These are phyloP conservation scores for Metaphire vulgaris DNA, from an alignment of 1,140 invertebrate species.

Conservation along the genomic window DNA sequence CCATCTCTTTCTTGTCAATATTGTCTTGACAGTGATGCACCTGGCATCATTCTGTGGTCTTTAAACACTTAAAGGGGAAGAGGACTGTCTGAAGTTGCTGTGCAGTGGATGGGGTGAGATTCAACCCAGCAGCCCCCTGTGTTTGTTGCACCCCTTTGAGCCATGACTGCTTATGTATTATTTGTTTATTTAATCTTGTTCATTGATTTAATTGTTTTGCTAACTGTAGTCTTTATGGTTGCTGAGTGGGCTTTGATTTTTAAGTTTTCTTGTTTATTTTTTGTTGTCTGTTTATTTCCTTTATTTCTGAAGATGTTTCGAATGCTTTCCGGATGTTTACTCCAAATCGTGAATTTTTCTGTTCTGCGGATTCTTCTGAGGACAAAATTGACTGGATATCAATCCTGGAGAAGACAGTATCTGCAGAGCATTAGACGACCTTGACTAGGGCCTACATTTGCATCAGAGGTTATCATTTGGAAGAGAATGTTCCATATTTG, in stretches of 20 bases:
- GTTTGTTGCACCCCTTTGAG: neutral
- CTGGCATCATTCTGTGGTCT: neutral
- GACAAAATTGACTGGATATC: constrained; percentile 42
- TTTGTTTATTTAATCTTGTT: neutral
- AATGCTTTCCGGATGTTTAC: constrained; percentile 41
- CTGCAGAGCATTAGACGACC: constrained; percentile 33
- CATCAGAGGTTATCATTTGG: too few relatives aligned
- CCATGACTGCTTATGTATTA: neutral
- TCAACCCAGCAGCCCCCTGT: neutral
- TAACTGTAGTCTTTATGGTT: neutral
- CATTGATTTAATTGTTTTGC: neutral
- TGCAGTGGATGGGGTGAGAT: too few relatives aligned
- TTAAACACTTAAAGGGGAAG: too few relatives aligned
- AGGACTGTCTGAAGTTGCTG: too few relatives aligned
- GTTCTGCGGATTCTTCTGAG: constrained; percentile 33
- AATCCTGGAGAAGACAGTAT: constrained; percentile 39
- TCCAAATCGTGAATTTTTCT: constrained; percentile 36
- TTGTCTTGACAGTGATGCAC: neutral
- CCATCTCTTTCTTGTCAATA: neutral
- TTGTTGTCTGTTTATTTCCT: constrained; percentile 21
- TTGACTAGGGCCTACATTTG: neutral
- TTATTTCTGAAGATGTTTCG: constrained; percentile 41
- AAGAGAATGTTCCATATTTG: too few relatives aligned
- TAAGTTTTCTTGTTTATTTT: neutral
- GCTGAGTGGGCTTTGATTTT: neutral